Base-by-base conservation (phyloP, 1,140 invertebrate genomes). In the Sycophila sp. region DNA sequence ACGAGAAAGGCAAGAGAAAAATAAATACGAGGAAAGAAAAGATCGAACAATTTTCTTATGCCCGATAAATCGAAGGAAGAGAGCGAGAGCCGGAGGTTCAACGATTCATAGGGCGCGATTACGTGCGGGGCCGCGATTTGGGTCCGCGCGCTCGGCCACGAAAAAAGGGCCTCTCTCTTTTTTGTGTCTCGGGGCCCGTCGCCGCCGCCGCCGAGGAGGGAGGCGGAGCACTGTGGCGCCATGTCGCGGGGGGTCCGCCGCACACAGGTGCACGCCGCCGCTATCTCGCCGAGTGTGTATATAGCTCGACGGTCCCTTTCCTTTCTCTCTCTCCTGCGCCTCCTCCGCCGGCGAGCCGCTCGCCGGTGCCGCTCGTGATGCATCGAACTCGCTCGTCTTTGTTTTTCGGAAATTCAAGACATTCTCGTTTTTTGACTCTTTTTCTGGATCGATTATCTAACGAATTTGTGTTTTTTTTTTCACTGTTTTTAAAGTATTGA, bases 161-260 rank as follows among this genome's bases (percentile, higher is more conserved):
- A 38, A 73, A 69, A 55, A 69, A 66, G 64, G 68, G 63, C 45
- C 47, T 58, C 55, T 49, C 22, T 22, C 15, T 38, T 67, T 38
- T 62, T 55, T 67, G 56, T 69, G 51, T 64, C 68, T 58, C 68
- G 64, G 72, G 73, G 70, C 73, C 69, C 71, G 75, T 75, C 73
- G 77, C 72, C 73, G 69, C 69, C 62, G 72, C 64, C 66, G 71
- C 36, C 49, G 63, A 42, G 49, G 24, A 71, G 75, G 72, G 79
- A 78, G 84, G 85, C 85, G 85, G 85, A 81, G 84, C 83, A 83
- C 77, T 74, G 77, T 86, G 85, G 84, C 85, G 85, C 85, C 85
- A 83, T 84, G 78, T 85, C 85, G 83, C 83, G 83, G 85, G 84
- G 85, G 85, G 85, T 86, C 85, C 78, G 70, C 42, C 55, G 30